Base-by-base conservation (phyloP, 2,113 vertebrate genomes). In the Gobiocypris rarus region DNA sequence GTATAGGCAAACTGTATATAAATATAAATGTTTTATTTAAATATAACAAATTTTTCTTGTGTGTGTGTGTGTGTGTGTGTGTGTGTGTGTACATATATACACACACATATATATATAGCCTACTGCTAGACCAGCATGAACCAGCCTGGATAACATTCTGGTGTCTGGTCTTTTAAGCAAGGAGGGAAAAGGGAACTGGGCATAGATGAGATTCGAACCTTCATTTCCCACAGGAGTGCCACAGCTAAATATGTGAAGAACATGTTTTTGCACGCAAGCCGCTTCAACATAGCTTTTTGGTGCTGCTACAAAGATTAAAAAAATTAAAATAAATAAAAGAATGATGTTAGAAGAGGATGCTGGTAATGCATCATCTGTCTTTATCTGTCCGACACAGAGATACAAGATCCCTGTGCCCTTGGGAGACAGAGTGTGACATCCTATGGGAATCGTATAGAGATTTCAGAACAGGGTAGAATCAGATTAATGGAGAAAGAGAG, bases 401-500 rank as follows among this genome's bases (percentile, higher is more conserved):
- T 50, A 14, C 24, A 65, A 22, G 8, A 76, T 58, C 41, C 22
- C 24, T 56, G 50, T n/a, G 75, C 54, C 56, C 22, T 24, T 15
- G 59, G 10, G 19, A 38, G 78, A 17, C 13, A 48, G 59, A 19
- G 43, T 81, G 78, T 67, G 17, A 9, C 63, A 10, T 81, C 26
- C 11, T 38, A 52, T 15, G 11, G 28, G 26, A 81, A 28, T 80
- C 58, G 22, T n/a, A 14, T 28, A 3, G 38, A 45, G 26, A 2
- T 61, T 38, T 69, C 43, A 81, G 45, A 69, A 69, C 15, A 52
- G 7, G 28, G 10, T 45, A 63, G 58, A 48, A 19, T 48, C 58
- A 22, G 58, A 80, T 31, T 45, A 80, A 65, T 70, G 17, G 48
- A 17, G 34, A 81, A 70, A 50, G 63, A 24, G 28, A 31, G 24